phyloP scores from a whole-genome alignment of 2,797 vertebrate genomes.

The Syngnathus acus region DNA sequence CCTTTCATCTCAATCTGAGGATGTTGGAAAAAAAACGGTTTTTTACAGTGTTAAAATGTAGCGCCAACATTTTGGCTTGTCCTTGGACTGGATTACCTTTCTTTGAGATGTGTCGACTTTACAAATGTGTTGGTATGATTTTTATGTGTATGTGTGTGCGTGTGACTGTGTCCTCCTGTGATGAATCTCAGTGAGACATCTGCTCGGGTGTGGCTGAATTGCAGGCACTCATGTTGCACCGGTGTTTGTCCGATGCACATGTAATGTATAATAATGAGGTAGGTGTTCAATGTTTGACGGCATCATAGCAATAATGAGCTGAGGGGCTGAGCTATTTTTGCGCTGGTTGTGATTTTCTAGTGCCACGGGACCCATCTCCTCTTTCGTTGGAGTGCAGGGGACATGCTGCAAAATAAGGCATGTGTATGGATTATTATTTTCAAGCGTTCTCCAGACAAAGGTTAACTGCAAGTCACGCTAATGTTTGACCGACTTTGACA shows the following conservation, averaged over 20 bases:
- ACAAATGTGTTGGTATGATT: background rate
- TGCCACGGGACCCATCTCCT: conserved; percentile 36
- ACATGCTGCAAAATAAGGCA: conserved; percentile 13
- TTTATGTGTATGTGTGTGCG: background rate
- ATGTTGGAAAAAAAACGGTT: background rate
- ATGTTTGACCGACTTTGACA: conserved; percentile 19
- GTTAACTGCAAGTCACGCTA: conserved; percentile 34
- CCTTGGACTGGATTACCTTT: conserved; percentile 18
- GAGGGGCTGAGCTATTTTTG: conserved; percentile 35
- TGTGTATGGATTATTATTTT: conserved; percentile 34
- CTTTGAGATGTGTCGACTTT: conserved; percentile 28
- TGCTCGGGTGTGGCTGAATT: conserved; percentile 11
- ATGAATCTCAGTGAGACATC: conserved; percentile 15
- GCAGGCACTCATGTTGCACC: background rate
- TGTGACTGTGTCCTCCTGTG: background rate
- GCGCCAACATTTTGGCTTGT: conserved; percentile 34
- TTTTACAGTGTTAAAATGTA: conserved; percentile 7
- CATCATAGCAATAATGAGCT: conserved; percentile 8
- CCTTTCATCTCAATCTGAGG: background rate
- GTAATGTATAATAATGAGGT: background rate
- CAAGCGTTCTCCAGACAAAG: conserved; percentile 29
- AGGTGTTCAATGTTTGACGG: background rate
- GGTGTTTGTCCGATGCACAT: conserved; percentile 9
- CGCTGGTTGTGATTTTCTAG: conserved; percentile 31
- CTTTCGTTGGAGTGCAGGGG: conserved; percentile 43